These are phyloP conservation scores for Sapayoa aenigma DNA, from an alignment of 2,113 vertebrate genomes.

Conservation along the genomic window DNA sequence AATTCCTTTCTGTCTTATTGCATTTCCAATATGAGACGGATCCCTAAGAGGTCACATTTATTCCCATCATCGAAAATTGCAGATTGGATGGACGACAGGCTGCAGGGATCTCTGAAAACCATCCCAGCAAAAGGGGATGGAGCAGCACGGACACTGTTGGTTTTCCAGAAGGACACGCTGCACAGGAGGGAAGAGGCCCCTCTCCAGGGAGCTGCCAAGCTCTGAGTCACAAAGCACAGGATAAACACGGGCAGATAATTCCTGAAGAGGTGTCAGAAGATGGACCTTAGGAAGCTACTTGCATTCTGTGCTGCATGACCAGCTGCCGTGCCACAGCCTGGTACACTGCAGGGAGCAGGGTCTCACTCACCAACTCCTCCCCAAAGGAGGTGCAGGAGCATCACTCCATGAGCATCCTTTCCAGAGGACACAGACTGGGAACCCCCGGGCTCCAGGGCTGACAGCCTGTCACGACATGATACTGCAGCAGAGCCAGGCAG, in stretches of 20 bases:
- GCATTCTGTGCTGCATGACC: no score
- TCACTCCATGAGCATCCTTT: not conserved
- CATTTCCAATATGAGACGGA: not conserved
- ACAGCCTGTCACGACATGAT: fast-evolving
- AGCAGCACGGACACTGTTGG: not conserved
- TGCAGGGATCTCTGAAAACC: not conserved
- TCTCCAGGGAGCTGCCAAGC: not conserved
- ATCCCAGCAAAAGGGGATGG: no score
- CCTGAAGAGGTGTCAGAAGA: not conserved
- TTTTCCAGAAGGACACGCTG: not conserved
- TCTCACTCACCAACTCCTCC: fast-evolving
- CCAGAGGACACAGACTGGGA: not conserved
- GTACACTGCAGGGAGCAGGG: no score
- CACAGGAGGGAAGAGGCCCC: not conserved
- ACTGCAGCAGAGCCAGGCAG: not conserved
- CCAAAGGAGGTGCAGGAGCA: not conserved
- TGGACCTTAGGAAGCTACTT: not conserved
- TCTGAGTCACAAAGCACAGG: not conserved
- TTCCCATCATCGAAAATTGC: not conserved
- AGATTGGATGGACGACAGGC: not conserved
- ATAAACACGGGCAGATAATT: not conserved
- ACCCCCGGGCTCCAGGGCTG: not conserved
- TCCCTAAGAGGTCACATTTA: not conserved
- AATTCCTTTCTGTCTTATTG: not conserved
- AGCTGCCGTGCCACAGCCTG: no score